These are phyloP conservation scores for Apamea epomidion DNA, from an alignment of 2,888 invertebrate species.

Conservation along the genomic window DNA sequence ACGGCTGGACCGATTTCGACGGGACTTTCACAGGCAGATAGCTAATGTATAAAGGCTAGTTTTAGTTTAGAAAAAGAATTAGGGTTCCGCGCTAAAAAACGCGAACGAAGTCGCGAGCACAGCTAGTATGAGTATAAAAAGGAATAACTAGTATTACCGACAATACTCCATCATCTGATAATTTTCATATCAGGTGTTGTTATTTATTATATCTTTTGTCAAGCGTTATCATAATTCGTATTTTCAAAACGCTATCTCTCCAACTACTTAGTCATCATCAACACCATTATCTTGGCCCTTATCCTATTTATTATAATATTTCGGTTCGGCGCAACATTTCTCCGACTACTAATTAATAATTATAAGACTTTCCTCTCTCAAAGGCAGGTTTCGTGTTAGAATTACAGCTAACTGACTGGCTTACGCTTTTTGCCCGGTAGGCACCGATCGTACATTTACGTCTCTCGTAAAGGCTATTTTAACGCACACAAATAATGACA, in stretches of 20 bases:
- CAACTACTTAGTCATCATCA: neutral
- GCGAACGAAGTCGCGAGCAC: too few species aligned
- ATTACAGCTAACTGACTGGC: neutral
- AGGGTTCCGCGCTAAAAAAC: too few species aligned
- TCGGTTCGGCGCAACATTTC: neutral
- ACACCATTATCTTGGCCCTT: neutral
- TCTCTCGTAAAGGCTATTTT: neutral
- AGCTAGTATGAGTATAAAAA: neutral
- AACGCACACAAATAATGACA: slow-evolving; percentile 1
- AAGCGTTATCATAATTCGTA: neutral
- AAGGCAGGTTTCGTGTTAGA: neutral
- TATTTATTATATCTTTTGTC: neutral
- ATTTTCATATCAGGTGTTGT: neutral
- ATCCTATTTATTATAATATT: too few species aligned
- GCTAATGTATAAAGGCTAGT: too few species aligned
- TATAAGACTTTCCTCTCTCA: neutral
- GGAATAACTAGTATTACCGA: neutral
- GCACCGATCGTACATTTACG: neutral
- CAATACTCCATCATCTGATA: too few species aligned
- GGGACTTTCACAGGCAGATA: too few species aligned
- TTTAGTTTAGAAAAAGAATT: too few species aligned
- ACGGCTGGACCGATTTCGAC: too few species aligned
- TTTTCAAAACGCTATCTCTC: neutral
- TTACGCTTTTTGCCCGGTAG: neutral
- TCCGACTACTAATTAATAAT: neutral